These are phyloP conservation scores for Mola mola DNA, from an alignment of 2,113 vertebrate genomes.

Conservation along the genomic window DNA sequence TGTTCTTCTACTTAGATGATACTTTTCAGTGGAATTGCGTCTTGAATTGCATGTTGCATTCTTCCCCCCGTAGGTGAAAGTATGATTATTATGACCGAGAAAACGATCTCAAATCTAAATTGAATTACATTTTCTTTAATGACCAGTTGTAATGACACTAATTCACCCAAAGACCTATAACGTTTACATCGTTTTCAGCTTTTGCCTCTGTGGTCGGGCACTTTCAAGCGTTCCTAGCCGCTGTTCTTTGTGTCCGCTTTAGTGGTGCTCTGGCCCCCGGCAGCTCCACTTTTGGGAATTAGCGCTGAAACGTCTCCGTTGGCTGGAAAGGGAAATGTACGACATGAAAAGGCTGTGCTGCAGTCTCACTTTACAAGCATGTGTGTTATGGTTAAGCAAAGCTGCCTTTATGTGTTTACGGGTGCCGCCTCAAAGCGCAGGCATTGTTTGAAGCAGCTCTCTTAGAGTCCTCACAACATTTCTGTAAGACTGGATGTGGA, in stretches of 20 bases:
- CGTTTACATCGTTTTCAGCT: conserved; percentile 16
- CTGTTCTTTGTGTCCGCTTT: conserved; percentile 7
- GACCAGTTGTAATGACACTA: conserved; percentile 48
- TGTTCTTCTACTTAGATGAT: conserved; percentile 3
- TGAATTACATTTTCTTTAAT: conserved; percentile 27
- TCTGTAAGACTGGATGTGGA: conserved; percentile 46
- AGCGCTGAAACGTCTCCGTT: conserved; percentile 8
- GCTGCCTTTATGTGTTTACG: conserved; percentile 4
- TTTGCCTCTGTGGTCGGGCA: conserved; percentile 21
- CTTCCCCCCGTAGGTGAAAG: conserved; percentile 9
- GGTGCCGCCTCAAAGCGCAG: neutral
- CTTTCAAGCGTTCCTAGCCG: neutral
- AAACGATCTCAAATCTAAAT: conserved; percentile 43
- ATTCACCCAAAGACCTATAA: conserved; percentile 11
- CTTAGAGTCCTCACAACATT: conserved; percentile 1
- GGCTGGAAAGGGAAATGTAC: conserved; percentile 8
- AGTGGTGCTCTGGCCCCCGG: conserved; percentile 9
- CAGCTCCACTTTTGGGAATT: conserved; percentile 12
- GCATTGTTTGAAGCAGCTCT: neutral
- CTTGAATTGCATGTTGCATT: neutral
- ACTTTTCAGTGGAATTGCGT: conserved; percentile 9
- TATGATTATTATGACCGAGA: conserved; percentile 30
- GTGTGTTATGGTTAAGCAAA: conserved; percentile 6
- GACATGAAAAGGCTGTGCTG: neutral
- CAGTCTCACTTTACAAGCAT: neutral